A percentile compares a stretch with the other conserved stretches of the same genome.
These are phyloP conservation scores for Vanessa tameamea DNA, from an alignment of 1,140 invertebrate species.

Conservation along the genomic window DNA sequence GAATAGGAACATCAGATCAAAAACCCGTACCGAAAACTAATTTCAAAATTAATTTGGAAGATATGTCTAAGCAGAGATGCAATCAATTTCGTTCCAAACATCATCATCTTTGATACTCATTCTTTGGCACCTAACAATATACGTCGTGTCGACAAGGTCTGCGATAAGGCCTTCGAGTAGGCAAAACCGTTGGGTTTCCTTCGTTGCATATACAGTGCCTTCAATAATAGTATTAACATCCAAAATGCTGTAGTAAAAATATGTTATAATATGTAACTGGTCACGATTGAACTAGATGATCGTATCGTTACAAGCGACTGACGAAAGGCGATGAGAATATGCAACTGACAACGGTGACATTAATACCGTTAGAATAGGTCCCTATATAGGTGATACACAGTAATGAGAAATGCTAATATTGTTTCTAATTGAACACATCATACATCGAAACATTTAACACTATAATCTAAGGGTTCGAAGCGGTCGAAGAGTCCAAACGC, in stretches of 20 bases:
- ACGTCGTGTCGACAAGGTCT: slow-evolving; percentile 57
- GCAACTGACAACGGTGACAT: slow-evolving; percentile 53
- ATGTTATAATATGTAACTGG: slow-evolving; percentile 30
- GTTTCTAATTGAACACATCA: slow-evolving; percentile 76
- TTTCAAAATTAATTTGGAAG: slow-evolving; percentile 74
- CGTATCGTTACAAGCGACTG: slow-evolving; percentile 30
- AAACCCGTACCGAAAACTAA: slow-evolving; percentile 75
- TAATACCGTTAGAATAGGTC: slow-evolving; percentile 53
- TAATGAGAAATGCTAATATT: slow-evolving; percentile 68
- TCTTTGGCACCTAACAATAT: slow-evolving; percentile 78
- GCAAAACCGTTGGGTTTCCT: slow-evolving; percentile 33
- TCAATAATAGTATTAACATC: slow-evolving; percentile 22
- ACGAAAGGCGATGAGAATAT: slow-evolving; percentile 55
- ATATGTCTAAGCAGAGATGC: slow-evolving; percentile 68
- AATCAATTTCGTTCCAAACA: slow-evolving; percentile 62
- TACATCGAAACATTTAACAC: slow-evolving; percentile 74
- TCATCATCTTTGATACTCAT: slow-evolving; percentile 75
- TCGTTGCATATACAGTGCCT: slow-evolving; percentile 36
- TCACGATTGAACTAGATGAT: slow-evolving; percentile 33
- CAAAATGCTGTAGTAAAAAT: slow-evolving; percentile 42
- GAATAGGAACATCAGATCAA: slow-evolving; percentile 79
- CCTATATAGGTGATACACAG: slow-evolving; percentile 53
- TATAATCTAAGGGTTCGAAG: slow-evolving; percentile 68
- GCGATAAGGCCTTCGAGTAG: slow-evolving; percentile 52
- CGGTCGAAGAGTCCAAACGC: slow-evolving; percentile 61